Base-by-base conservation (phyloP, 2,113 vertebrate species). In the Aramus guarauna region DNA sequence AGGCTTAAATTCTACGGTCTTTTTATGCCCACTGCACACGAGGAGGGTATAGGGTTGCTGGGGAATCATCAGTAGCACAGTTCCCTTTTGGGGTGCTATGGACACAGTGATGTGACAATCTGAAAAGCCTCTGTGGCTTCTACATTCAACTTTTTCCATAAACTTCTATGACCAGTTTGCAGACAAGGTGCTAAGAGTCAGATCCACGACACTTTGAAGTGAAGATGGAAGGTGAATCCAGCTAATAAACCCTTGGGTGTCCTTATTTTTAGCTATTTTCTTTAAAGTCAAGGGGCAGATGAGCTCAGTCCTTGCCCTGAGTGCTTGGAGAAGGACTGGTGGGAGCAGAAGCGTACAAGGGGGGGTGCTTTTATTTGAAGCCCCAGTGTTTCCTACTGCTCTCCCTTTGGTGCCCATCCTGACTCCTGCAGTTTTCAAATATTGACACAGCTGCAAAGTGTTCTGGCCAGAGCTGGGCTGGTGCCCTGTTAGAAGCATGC, bases 401-500 rank as follows among this genome's bases (percentile, higher is more conserved):
- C 56, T 60, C 45, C 71, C 39, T 72, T 72, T 72, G 41, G 72
- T 94, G 81, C 32, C 52, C 58, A 5, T 16, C 67, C 86, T 72
- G 91, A 73, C 59, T 93, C 63, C 53, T 88, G 55, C 50, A 23
- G 76, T 48, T 39, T 48, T 88, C 94, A 97, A 96, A 97, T 97
- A 97, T 97, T 97, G 94, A 97, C 96, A 92, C 85, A 96, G 93
- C 84, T 97, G 96, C 63, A 64, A 69, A 95, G 87, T 11, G 55
- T 91, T 90, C 76, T 75, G 11, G 3, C 59, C 91, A 82, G 81
- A 85, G 66, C 69, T 71, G 75, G 24, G 83, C 76, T 84, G 8
- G 0, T 15, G 41, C 5, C 13, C 56, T 58, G 19, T 43, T 60
- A 34, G 81, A 66, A 87, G 78, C 32, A 0, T 12, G 63, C 85